Evolutionary conservation across 2,797 vertebrate species (phyloP), one percentile per base, ranked within the genome.

Genomic region (Girardinus metallicus): DNA sequence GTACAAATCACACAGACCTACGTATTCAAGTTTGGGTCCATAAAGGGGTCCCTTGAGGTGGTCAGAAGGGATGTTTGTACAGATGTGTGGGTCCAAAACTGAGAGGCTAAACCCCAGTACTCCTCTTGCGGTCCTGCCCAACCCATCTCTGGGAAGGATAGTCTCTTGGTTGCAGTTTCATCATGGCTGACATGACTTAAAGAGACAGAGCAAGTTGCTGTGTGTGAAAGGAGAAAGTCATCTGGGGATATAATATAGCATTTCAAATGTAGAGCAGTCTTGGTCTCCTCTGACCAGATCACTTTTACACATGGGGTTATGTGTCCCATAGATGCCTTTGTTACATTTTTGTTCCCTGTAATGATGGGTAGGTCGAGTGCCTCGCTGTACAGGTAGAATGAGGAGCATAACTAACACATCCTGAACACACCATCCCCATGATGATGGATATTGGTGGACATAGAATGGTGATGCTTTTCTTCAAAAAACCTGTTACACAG

Each of bases 61-160:
- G 91, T 94, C 88, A 84, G 87, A 85, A 81, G 83, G 88, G 93
- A 89, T 98, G 97, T 98, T 98, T 99, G 95, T 93, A 97, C 97
- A 99, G 97, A 97, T 99, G 97, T 97, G 93, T 93, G 95, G 81
- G 87, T 93, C 90, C 90, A 89, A 88, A 91, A 88, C 88, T 6
- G 34, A 83, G 79, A 90, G 84, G 85, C 84, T 83, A 82, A 88
- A 83, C 74, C 80, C 78, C 82, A 64, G 78, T 88, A 83, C 82
- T 89, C 85, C 81, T 91, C 84, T 88, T 90, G 89, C 90, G 87
- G 88, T 90, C 89, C n/a, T 11, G 26, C 62, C 83, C 86, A 55
- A 78, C 85, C 91, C 71, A 86, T 78, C 36, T 78, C 83, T 76
- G 83, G 73, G 78, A 80, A 57, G 82, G 77, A 82, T 41, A 66